Base-by-base conservation (phyloP, 2,888 invertebrate species). In the Adelphocoris suturalis region DNA sequence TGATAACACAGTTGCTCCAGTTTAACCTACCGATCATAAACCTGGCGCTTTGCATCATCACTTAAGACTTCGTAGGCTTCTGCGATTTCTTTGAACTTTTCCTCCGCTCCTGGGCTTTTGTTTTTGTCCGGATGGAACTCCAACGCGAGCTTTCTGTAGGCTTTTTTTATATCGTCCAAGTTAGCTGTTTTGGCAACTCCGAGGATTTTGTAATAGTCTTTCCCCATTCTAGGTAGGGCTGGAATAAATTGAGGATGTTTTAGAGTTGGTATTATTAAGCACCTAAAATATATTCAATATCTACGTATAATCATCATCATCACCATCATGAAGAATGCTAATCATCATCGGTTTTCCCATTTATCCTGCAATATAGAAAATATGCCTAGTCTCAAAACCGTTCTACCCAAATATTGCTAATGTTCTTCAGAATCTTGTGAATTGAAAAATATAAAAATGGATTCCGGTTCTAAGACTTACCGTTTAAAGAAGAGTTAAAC, bases 1-100 rank as follows among this genome's bases (percentile, higher is more conserved):
- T 37, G 37, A 7, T 37, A 37, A 37, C 37, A 37, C 2, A 37
- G n/a, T n/a, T n/a, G n/a, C n/a, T n/a, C n/a, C n/a, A n/a, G n/a
- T n/a, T n/a, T n/a, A n/a, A n/a, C n/a, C n/a, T 23, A 96, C 91
- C 96, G 95, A 57, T 91, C 91, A 48, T 91, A 91, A 11, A 90
- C 57, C 23, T 87, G 61, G 27, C 91, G 78, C 80, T 91, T 91
- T 12, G 90, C 90, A n/a, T 90, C 91, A 78, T 91, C 90, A 28
- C 90, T 91, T 19, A 91, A 47, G 0, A 91, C 91, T 89, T 91
- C 91, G 61, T 91, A 91, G 23, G 91, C 91, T 91, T 91, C 91
- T 37, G 91, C 90, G 19, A 91, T 89, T 85, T 91, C 91, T 86
- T 91, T 91, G 61, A 91, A 91, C 55, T 91, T 91, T 37, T 91